Evolutionary conservation across 2,113 vertebrate species (phyloP).

Genomic region (Myanophis thanlyinensis): DNA sequence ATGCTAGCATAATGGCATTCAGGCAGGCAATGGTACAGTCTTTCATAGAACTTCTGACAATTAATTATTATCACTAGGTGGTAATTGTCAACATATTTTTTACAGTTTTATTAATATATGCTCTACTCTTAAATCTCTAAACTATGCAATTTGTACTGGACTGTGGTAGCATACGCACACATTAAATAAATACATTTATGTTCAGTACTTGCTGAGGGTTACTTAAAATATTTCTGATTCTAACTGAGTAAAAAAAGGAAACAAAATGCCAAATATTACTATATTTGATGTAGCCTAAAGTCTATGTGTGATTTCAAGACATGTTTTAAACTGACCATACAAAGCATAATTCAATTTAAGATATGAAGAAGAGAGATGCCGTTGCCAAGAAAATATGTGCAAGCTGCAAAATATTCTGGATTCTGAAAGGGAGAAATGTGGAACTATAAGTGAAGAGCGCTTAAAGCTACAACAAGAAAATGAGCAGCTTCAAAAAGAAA

Average conservation of each 20-base stretch:
- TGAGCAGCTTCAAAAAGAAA: constrained; percentile 80
- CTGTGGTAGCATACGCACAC: neutral
- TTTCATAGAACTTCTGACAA: no score
- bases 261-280: neutral
- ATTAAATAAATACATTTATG: neutral
- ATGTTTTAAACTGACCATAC: neutral
- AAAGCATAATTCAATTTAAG: constrained; percentile 61
- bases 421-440: constrained; percentile 78
- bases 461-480: constrained; percentile 89
- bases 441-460: constrained; percentile 84
- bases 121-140: neutral
- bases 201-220: neutral
- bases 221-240: neutral
- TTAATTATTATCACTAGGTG: neutral
- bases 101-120: neutral
- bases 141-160: neutral
- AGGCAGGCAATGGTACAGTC: no score
- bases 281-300: neutral
- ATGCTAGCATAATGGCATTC: neutral
- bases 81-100: neutral
- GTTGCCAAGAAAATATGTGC: constrained; percentile 80
- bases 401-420: constrained; percentile 81
- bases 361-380: constrained; percentile 84
- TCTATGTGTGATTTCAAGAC: neutral
- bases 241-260: neutral